Base-by-base conservation (phyloP, 2,797 vertebrate genomes). In the Catostomus latipinnis region DNA sequence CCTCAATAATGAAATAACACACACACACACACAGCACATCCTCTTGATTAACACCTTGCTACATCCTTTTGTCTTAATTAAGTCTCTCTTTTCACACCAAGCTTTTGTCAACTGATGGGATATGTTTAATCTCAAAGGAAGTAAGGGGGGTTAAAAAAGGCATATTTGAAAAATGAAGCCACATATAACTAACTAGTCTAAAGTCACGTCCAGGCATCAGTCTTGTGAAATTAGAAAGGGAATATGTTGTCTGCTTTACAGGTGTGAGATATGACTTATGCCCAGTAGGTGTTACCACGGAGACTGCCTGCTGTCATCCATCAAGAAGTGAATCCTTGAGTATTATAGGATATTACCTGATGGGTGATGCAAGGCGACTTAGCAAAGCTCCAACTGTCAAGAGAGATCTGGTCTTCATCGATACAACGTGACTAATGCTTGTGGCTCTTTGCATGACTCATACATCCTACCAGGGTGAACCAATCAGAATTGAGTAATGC, bases 31-130 rank as follows among this genome's bases (percentile, higher is more conserved):
- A 81, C 87, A 86, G 83, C 80, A 82, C 87, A 86, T 82, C 82
- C 75, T 14, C 85, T 84, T 89, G 89, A 89, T 93, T 88, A 93
- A 88, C 85, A 79, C 73, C 83, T 77, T 81, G 82, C 87, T 81
- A 71, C 63, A 57, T 89, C 85, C 82, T 53, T 43, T 86, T 86
- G 84, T 86, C 83, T 89, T 91, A 88, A 91, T 90, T 88, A 86
- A 54, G 4, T 82, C 79, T 84, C 58, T 65, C 61, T 69, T 74
- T 78, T 81, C 48, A 45, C 34, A 72, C 50, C 65, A 45, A 78
- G 52, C 18, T 81, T 58, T 53, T 69, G 45, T 49, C 75, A 86
- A 56, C 53, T 79, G 83, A 75, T 61, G 46, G 52, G 63, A 34
- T 48, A 56, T 0, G 34, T 72, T 8, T 67, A 58, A 10, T 54